A percentile compares a stretch with the other conserved stretches of the same genome.
Conservation (phyloP, 2,888 invertebrate genomes). For the Busseola fusca region DNA sequence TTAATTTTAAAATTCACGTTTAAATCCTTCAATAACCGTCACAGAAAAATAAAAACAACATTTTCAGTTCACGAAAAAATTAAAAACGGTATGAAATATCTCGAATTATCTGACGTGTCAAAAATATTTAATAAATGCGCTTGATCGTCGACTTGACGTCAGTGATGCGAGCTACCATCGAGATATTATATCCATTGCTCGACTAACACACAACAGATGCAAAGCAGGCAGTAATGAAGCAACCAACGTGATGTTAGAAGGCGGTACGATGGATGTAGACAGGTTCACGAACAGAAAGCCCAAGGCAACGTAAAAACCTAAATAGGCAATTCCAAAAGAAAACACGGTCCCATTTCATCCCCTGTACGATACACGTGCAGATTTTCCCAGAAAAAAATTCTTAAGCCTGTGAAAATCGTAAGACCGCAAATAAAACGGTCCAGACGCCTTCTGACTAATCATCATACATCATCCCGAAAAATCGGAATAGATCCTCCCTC, state of each 20-base stretch:
- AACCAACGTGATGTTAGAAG: not conserved
- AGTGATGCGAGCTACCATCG: not conserved
- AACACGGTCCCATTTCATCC: not conserved
- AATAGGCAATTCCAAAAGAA: constrained; percentile 12
- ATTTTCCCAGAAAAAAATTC: not conserved
- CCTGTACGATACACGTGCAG: not conserved
- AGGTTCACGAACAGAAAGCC: not conserved
- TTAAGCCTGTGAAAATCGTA: not conserved
- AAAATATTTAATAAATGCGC: not conserved
- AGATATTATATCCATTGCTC: constrained; percentile 1
- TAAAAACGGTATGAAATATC: not conserved
- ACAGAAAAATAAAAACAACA: constrained; percentile 1
- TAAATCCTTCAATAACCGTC: not conserved
- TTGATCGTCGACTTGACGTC: not conserved
- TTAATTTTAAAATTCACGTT: constrained; percentile 38
- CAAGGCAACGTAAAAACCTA: not conserved
- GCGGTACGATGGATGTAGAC: not conserved
- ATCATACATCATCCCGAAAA: constrained; percentile 36
- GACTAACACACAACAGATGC: constrained; percentile 8
- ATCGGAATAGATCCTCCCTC: constrained; percentile 49
- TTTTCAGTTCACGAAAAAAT: not conserved
- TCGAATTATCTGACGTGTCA: not conserved
- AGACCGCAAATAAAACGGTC: constrained; percentile 2
- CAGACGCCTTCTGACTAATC: constrained; percentile 50
- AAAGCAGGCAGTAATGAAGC: constrained; percentile 12